Percentiles rank a stretch among this genome's conserved stretches.
These are phyloP conservation scores for Pyrocephalus nanus DNA, from an alignment of 2,797 vertebrate species.

Conservation along the genomic window DNA sequence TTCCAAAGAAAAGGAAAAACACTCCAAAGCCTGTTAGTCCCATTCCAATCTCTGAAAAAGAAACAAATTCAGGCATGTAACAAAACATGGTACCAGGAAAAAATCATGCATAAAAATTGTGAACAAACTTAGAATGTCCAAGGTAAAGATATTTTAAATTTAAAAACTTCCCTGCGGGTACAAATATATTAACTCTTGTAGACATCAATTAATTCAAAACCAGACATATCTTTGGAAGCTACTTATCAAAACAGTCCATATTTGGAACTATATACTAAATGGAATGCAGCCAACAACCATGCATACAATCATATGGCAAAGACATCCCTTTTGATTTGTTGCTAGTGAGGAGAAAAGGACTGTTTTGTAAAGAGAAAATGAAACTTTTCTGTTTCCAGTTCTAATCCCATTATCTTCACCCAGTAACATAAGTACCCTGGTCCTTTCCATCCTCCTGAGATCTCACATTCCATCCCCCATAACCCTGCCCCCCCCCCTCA, in stretches of 20 bases:
- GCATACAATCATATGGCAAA: not conserved
- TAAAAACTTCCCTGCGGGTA: not conserved
- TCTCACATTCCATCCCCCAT: not conserved
- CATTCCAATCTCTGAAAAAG: slow-evolving; percentile 92
- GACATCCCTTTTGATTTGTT: not conserved
- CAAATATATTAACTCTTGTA: not conserved
- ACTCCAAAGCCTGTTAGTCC: slow-evolving; percentile 95
- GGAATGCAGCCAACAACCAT: not conserved
- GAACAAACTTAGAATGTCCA: not conserved
- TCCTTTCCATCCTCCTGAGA: not conserved
- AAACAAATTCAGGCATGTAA: not conserved
- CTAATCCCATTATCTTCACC: not conserved
- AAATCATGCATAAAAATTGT: rapidly evolving
- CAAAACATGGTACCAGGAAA: not conserved
- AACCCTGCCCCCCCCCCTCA: not conserved
- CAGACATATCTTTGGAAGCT: not conserved
- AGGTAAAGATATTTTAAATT: not conserved
- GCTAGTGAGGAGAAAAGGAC: not conserved
- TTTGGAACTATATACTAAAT: not conserved
- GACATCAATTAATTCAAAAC: not conserved
- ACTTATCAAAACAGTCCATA: not conserved
- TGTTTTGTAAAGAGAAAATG: not conserved
- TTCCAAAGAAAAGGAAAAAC: slow-evolving; percentile 97
- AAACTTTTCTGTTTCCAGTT: not conserved
- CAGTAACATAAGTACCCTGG: not conserved